These are phyloP conservation scores for Psittacara wagleri DNA, from an alignment of 2,113 vertebrate genomes.

Conservation along the genomic window DNA sequence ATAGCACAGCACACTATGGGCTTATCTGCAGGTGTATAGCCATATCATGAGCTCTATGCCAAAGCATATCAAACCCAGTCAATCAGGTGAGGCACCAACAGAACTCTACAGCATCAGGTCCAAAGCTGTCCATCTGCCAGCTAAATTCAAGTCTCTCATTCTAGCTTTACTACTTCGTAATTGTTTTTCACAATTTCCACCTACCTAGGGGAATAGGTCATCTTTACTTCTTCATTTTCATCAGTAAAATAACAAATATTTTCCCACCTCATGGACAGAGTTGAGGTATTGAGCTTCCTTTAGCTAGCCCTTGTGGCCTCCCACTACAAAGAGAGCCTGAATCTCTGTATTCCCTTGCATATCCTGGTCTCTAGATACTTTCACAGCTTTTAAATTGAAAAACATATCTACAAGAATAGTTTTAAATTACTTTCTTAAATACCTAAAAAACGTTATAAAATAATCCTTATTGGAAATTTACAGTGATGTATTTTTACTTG, in stretches of 20 bases:
- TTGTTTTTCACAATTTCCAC: neutral
- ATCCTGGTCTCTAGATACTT: neutral
- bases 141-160: neutral
- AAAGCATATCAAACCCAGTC: neutral
- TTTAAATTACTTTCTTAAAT: neutral
- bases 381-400: neutral
- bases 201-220: neutral
- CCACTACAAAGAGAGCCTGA: neutral
- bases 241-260: neutral
- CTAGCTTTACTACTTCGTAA: neutral
- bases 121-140: neutral
- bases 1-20: rapidly evolving
- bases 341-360: neutral
- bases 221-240: neutral
- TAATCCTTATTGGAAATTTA: neutral
- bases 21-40: neutral
- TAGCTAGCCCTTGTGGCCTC: neutral
- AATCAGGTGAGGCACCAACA: neutral
- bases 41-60: neutral
- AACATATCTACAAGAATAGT: neutral
- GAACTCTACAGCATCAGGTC: neutral
- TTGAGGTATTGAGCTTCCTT: neutral
- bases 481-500: neutral
- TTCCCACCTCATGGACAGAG: neutral
- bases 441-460: neutral